Evolutionary conservation across 2,797 vertebrate genomes (phyloP), one percentile per base, ranked within the genome.

Genomic region (Falco naumanni): DNA sequence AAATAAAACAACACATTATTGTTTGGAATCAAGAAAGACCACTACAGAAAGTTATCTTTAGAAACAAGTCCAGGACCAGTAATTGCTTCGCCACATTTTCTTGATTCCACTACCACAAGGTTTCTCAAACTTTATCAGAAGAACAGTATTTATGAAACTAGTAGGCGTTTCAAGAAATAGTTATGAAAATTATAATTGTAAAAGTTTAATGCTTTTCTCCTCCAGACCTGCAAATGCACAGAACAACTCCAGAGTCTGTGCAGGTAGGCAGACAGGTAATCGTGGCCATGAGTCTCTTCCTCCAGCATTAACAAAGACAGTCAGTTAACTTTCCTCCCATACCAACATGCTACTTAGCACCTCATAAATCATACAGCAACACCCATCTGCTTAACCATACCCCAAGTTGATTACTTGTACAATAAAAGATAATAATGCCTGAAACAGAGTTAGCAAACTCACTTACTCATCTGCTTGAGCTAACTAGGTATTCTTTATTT

Each of bases 1-100:
- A 95, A 94, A 64, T 25, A 96, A 89, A 97, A 87, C 80, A 97
- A 54, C 22, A 48, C 1, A 1, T 64, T 34, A 66, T 7, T 54
- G 41, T 77, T 86, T 53, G 24, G 20, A 86, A 81, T 50, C 9
- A 74, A 41, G 57, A 48, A 84, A 54, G 16, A 53, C 20, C 53
- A 9, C 31, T 26, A 24, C 3, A 56, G 34, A 63, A 70, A 74
- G 37, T 24, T 70, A 75, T 28, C 22, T 60, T 59, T 11, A 18
- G 29, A 69, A 83, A 20, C 20, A 66, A 79, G 12, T 34, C 43
- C 41, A 59, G 21, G 4, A 50, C 31, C 65, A 84, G 34, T 53
- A 89, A 92, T 39, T 64, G 76, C 34, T 72, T 85, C 90, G 72
- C n/a, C 43, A 63, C 53, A 56, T 76, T 48, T 87, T 82, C 24